Base-by-base conservation (phyloP, 2,888 invertebrate species). In the Eristalinus sepulchralis region DNA sequence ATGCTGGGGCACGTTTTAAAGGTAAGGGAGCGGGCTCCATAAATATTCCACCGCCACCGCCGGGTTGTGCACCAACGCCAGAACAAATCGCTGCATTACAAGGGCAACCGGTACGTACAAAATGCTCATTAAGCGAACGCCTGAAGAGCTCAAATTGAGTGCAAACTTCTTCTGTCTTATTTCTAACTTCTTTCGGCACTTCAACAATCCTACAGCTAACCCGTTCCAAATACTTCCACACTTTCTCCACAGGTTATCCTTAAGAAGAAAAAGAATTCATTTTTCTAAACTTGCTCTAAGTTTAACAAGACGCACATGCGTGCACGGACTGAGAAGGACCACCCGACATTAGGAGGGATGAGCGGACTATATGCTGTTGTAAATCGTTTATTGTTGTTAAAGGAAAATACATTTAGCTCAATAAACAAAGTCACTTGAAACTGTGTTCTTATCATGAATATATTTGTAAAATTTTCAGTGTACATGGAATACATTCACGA, bases 81-180 rank as follows among this genome's bases (percentile, higher is more conserved):
- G 92, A 91, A 8, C 92, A 92, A 83, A 81, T 91, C 63, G 92
- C 92, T 1, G 92, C 92, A 0, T 90, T 92, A 89, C 91, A 91
- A 68, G 92, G 92, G 1, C 91, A 91, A 79, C 90, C 91, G 2
- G 92, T 92, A 59, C 89, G 90, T 75, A 27, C n/a, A n/a, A n/a
- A n/a, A n/a, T n/a, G n/a, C n/a, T n/a, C n/a, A n/a, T n/a, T n/a
- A n/a, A n/a, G n/a, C n/a, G n/a, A n/a, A n/a, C n/a, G n/a, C n/a
- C n/a, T n/a, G n/a, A n/a, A n/a, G n/a, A n/a, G n/a, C n/a, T n/a
- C n/a, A n/a, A n/a, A n/a, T n/a, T n/a, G n/a, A n/a, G n/a, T n/a
- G n/a, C n/a, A n/a, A n/a, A n/a, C n/a, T n/a, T n/a, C n/a, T n/a
- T n/a, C n/a, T n/a, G n/a, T n/a, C n/a, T n/a, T n/a, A n/a, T n/a